Percentiles rank a stretch among this genome's conserved stretches.
Conservation (phyloP, 1,140 invertebrate genomes). For the Dufourea novaeangliae region DNA sequence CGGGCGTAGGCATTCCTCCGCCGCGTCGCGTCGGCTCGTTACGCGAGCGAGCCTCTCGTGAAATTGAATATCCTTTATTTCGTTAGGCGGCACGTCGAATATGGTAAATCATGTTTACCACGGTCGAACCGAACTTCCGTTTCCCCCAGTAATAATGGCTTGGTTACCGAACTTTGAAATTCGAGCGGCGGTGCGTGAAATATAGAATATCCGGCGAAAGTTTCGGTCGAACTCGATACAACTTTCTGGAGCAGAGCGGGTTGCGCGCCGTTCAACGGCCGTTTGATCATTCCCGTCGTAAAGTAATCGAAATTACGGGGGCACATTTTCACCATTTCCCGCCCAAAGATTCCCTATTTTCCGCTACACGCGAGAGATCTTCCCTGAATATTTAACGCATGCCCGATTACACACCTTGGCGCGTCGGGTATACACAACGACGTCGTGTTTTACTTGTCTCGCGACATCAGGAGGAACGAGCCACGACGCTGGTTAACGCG, state of each 20-base stretch:
- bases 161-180: constrained; percentile 58
- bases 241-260: constrained; percentile 32
- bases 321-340: too few relatives aligned
- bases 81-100: constrained; percentile 47
- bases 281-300: background rate
- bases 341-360: background rate
- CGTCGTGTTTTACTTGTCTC: too few relatives aligned
- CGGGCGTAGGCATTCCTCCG: constrained; percentile 6
- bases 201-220: constrained; percentile 59
- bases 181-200: constrained; percentile 47
- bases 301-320: constrained; percentile 1
- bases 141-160: constrained; percentile 58
- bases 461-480: too few relatives aligned
- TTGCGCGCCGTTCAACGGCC: background rate
- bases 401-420: too few relatives aligned
- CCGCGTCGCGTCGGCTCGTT: constrained; percentile 47
- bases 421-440: too few relatives aligned
- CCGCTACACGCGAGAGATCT: too few relatives aligned
- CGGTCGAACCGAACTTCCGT: constrained; percentile 55
- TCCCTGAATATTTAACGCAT: too few relatives aligned
- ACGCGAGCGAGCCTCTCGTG: constrained; percentile 28
- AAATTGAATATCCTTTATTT: constrained; percentile 54
- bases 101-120: constrained; percentile 53
- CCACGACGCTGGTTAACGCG: too few relatives aligned
- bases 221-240: constrained; percentile 49